These are phyloP conservation scores for Pristiophorus japonicus DNA, from an alignment of 2,113 vertebrate genomes.

Conservation along the genomic window DNA sequence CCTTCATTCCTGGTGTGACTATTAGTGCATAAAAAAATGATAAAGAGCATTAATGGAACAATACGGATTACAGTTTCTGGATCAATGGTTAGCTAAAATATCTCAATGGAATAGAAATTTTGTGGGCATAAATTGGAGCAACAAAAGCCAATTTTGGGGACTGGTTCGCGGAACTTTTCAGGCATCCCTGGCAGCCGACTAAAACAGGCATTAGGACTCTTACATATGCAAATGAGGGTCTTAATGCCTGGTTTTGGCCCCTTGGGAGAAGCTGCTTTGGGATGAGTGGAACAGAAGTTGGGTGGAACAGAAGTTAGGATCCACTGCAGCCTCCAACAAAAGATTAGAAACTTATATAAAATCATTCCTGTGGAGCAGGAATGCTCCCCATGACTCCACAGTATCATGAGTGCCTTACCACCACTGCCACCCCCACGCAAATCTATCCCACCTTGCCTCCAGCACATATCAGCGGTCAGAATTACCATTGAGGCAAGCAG, in stretches of 20 bases:
- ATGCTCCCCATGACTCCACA: not conserved
- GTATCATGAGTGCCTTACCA: not conserved
- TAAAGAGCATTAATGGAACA: not conserved
- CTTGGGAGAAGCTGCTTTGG: not conserved
- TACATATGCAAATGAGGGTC: not conserved
- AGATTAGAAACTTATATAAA: not conserved
- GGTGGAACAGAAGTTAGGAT: not conserved
- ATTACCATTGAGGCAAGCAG: not conserved
- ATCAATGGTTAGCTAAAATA: not conserved
- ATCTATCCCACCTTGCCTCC: not conserved
- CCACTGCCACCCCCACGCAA: not conserved
- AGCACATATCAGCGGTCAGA: not conserved
- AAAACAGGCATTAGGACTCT: not conserved
- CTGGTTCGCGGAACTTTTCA: not conserved
- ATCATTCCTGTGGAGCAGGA: not conserved
- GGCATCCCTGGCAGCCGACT: not conserved
- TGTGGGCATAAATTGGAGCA: not conserved
- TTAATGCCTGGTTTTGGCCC: not conserved
- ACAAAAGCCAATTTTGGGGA: not conserved
- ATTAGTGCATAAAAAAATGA: constrained; percentile 47
- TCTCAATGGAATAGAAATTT: not conserved
- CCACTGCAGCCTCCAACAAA: not conserved
- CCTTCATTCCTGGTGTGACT: constrained; percentile 94
- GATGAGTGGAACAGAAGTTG: not conserved
- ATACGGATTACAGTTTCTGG: not conserved